phyloP scores from a whole-genome alignment of 2,888 invertebrate genomes.

The Trisateles emortualis region DNA sequence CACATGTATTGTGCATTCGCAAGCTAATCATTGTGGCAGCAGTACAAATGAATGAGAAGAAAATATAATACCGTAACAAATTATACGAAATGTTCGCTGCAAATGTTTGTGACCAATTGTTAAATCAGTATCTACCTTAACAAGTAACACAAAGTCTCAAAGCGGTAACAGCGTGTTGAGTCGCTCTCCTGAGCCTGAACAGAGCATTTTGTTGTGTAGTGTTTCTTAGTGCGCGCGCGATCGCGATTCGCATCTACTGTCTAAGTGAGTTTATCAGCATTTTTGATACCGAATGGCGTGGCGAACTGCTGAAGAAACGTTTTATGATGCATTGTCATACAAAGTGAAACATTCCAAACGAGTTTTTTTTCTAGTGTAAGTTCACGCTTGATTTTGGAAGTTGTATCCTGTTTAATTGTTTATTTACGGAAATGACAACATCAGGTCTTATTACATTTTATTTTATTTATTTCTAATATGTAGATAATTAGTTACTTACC shows the following conservation, averaged over 20 bases:
- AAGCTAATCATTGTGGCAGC: background rate
- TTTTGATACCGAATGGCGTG: slow-evolving; percentile 36
- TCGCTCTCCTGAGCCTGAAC: slow-evolving; percentile 20
- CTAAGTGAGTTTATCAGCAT: slow-evolving; percentile 21
- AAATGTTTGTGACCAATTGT: slow-evolving; percentile 14
- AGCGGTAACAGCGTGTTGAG: slow-evolving; percentile 24
- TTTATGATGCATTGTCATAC: slow-evolving; percentile 48
- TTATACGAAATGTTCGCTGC: slow-evolving; percentile 6
- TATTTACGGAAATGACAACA: background rate
- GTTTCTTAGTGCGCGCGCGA: slow-evolving; percentile 31
- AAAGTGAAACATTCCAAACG: slow-evolving; percentile 48
- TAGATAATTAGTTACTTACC: background rate
- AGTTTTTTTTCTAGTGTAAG: slow-evolving; percentile 48
- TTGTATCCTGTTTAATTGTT: background rate
- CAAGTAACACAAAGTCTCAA: slow-evolving; percentile 20
- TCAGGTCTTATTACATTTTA: no score
- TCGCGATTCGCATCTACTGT: slow-evolving; percentile 18
- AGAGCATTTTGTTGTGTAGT: slow-evolving; percentile 15
- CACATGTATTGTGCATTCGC: background rate
- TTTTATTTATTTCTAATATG: no score
- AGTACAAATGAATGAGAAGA: background rate
- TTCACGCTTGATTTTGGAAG: slow-evolving; percentile 3
- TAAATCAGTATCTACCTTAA: slow-evolving; percentile 21
- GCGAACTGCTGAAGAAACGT: slow-evolving; percentile 43
- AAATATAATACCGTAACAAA: background rate